Conservation (phyloP, 2,888 invertebrate species). For the Hirudinaria manillensis region DNA sequence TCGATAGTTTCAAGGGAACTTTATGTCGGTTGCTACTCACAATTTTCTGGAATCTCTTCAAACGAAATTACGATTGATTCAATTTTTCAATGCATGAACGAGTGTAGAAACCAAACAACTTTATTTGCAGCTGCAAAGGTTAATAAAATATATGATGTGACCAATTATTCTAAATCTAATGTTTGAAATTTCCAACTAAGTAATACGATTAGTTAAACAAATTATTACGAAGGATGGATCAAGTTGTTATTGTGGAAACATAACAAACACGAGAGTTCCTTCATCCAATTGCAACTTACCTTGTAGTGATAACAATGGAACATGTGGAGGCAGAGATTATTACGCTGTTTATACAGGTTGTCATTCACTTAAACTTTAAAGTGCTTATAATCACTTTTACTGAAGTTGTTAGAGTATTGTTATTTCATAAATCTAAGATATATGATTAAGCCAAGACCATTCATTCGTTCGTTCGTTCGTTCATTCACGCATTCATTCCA, state of each 20-base stretch:
- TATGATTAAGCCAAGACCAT: too few relatives aligned
- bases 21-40: too few relatives aligned
- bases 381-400: not conserved
- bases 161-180: too few relatives aligned
- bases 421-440: too few relatives aligned
- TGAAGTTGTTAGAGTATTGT: not conserved
- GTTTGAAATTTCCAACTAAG: too few relatives aligned
- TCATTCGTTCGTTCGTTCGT: too few relatives aligned
- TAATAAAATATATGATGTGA: not conserved
- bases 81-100: too few relatives aligned
- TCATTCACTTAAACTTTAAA: not conserved
- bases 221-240: not conserved
- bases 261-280: not conserved
- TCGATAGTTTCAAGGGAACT: too few relatives aligned
- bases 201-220: too few relatives aligned
- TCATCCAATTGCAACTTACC: conserved; percentile 5
- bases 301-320: not conserved
- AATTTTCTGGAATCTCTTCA: too few relatives aligned
- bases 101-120: not conserved
- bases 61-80: too few relatives aligned
- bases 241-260: not conserved
- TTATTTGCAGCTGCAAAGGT: not conserved
- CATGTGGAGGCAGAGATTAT: not conserved
- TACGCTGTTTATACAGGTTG: conserved; percentile 4
- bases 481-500: too few relatives aligned